phyloP scores from a whole-genome alignment of 2,797 vertebrate species.

The Acomys russatus region DNA sequence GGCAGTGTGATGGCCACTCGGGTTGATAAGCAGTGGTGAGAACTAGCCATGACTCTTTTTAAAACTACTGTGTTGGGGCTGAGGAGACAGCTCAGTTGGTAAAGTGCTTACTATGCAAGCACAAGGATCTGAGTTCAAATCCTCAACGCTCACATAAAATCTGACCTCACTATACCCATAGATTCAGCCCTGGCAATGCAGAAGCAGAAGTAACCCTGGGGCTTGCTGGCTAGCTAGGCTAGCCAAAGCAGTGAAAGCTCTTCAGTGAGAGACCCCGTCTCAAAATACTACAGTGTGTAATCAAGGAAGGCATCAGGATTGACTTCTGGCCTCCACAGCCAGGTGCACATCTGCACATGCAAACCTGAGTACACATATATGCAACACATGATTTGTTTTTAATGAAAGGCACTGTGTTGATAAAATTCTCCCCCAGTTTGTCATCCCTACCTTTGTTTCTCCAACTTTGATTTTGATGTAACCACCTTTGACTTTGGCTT shows the following conservation, averaged over 20 bases:
- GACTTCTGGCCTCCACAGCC: background rate
- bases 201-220: background rate
- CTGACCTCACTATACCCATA: background rate
- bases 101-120: background rate
- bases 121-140: background rate
- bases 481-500: constrained; percentile 41
- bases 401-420: background rate
- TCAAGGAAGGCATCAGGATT: background rate
- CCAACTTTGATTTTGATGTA: constrained; percentile 38
- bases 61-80: background rate
- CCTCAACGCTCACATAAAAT: background rate
- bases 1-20: background rate
- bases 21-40: background rate
- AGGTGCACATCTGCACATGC: too few species aligned
- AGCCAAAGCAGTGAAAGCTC: background rate
- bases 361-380: background rate
- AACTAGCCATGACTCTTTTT: background rate
- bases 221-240: background rate
- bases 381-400: background rate
- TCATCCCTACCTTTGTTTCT: background rate
- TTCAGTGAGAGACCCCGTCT: background rate
- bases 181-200: background rate
- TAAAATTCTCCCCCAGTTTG: background rate
- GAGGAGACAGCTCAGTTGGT: background rate
- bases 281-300: too few species aligned